These are phyloP conservation scores for Mizuhopecten yessoensis DNA, from an alignment of 1,140 invertebrate genomes.

Conservation along the genomic window DNA sequence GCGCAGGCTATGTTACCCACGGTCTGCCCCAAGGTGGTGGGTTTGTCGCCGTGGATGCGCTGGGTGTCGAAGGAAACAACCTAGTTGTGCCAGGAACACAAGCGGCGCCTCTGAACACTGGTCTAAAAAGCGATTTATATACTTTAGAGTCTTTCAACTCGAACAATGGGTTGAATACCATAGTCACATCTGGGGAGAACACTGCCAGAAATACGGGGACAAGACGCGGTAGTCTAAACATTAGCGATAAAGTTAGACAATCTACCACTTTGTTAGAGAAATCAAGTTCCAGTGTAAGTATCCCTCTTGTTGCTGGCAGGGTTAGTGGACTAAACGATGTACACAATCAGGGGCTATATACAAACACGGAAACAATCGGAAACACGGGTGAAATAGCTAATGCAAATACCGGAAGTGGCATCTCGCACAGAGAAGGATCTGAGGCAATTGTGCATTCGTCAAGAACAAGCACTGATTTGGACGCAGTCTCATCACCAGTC, in stretches of 20 bases:
- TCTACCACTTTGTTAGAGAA: background rate
- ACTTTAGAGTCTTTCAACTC: background rate
- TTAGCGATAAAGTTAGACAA: background rate
- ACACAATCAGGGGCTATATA: too few relatives aligned
- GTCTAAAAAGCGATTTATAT: background rate
- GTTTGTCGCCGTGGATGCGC: background rate
- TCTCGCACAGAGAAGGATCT: too few relatives aligned
- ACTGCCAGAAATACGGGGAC: background rate
- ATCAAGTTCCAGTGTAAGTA: background rate
- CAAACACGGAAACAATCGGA: background rate
- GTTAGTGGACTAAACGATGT: background rate
- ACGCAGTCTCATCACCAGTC: background rate
- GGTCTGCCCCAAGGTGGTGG: background rate
- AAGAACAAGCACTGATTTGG: background rate
- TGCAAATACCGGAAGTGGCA: background rate
- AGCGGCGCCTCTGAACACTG: background rate
- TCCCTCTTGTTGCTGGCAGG: background rate
- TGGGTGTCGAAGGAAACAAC: background rate
- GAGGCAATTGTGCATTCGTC: background rate
- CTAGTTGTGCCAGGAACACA: background rate
- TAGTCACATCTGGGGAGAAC: background rate
- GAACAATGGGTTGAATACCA: background rate
- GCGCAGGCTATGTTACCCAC: background rate
- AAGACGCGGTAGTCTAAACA: background rate
- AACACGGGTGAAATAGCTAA: background rate